Conservation (phyloP, 2,113 vertebrate genomes). For the Apteryx owenii region DNA sequence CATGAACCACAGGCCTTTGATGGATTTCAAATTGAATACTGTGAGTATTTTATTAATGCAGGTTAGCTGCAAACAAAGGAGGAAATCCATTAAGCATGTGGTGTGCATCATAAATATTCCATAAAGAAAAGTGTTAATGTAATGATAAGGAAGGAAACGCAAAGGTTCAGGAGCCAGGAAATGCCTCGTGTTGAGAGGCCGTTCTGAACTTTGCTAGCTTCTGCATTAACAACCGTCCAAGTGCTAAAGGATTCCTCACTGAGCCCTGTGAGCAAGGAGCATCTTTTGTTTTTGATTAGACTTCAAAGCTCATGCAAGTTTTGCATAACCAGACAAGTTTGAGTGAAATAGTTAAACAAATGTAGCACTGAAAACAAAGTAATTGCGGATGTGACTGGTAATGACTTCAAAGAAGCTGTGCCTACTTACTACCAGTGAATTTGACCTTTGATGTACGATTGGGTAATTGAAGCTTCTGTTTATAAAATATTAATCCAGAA, state of each 20-base stretch:
- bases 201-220: background rate
- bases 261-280: fast-evolving
- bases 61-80: slow-evolving; percentile 22
- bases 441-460: background rate
- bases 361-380: background rate
- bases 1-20: background rate
- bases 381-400: fast-evolving
- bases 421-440: fast-evolving
- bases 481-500: background rate
- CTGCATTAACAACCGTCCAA: background rate
- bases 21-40: slow-evolving; percentile 39
- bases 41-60: slow-evolving; percentile 22
- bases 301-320: background rate
- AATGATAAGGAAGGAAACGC: background rate
- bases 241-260: background rate
- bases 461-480: background rate
- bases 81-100: slow-evolving; percentile 48
- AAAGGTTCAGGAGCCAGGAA: background rate
- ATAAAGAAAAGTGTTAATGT: slow-evolving; percentile 25
- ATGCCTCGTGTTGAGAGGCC: background rate
- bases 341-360: background rate
- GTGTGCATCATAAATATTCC: slow-evolving; percentile 56
- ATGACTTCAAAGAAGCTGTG: background rate
- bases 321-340: background rate
- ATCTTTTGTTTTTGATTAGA: too few species aligned